Percentiles rank a stretch among this genome's conserved stretches.
Conservation (phyloP, 2,888 invertebrate species). For the Pantelozetes paolii region DNA sequence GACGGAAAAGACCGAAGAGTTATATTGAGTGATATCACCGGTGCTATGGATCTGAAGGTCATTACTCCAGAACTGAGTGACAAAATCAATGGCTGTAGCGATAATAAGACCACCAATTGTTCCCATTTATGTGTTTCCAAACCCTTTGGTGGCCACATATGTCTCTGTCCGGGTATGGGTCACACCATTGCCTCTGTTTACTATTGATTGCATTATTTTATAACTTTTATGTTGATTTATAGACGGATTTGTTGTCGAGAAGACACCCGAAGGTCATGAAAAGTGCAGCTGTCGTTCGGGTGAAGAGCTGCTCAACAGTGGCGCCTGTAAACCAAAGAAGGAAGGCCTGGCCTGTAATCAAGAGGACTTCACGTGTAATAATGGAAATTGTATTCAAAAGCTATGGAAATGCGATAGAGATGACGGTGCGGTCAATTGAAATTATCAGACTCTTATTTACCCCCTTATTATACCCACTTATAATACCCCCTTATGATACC, state of each 20-base stretch:
- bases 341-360: conserved; percentile 57
- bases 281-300: conserved; percentile 49
- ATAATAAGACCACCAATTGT: conserved; percentile 56
- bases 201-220: background rate
- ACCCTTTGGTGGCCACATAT: conserved; percentile 64
- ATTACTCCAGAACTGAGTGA: conserved; percentile 45
- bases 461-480: too few species aligned
- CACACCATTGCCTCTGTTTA: too few species aligned
- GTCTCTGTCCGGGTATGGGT: conserved; percentile 69
- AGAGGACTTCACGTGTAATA: conserved; percentile 79
- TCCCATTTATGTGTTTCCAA: conserved; percentile 73
- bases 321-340: conserved; percentile 62
- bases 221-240: conserved; percentile 54
- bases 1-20: conserved; percentile 62
- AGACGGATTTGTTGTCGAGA: conserved; percentile 58
- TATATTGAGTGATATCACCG: conserved; percentile 62
- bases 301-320: conserved; percentile 61
- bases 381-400: conserved; percentile 86
- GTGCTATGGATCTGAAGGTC: conserved; percentile 74
- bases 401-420: conserved; percentile 94
- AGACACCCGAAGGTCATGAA: conserved; percentile 54
- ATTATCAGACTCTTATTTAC: too few species aligned
- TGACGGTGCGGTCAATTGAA: conserved; percentile 56
- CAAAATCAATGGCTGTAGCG: conserved; percentile 35
- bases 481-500: too few species aligned